phyloP scores from a whole-genome alignment of 2,888 invertebrate genomes.

The Noctuana brunneofusca region DNA sequence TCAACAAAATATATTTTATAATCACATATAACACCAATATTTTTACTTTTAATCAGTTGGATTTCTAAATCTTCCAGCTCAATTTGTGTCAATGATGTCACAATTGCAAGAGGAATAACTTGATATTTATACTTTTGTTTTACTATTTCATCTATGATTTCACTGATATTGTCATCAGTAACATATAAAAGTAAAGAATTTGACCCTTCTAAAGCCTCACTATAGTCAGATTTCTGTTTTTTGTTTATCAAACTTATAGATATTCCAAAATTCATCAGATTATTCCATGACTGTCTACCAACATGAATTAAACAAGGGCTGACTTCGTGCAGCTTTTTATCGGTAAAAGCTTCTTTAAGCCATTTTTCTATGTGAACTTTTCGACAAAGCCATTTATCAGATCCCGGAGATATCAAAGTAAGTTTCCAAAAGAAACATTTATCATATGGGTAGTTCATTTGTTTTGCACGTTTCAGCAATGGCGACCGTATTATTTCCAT shows the following conservation, averaged over 20 bases:
- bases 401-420: slow-evolving; percentile 81
- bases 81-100: slow-evolving; percentile 55
- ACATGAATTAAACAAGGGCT: slow-evolving; percentile 66
- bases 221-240: slow-evolving; percentile 45
- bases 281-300: slow-evolving; percentile 73
- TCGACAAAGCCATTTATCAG: slow-evolving; percentile 66
- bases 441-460: slow-evolving; percentile 69
- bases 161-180: slow-evolving; percentile 55
- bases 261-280: slow-evolving; percentile 74
- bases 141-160: slow-evolving; percentile 58
- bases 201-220: slow-evolving; percentile 70
- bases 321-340: slow-evolving; percentile 59
- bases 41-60: slow-evolving; percentile 50
- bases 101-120: slow-evolving; percentile 66
- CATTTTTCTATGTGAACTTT: slow-evolving; percentile 75
- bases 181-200: slow-evolving; percentile 69
- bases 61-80: slow-evolving; percentile 50
- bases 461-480: slow-evolving; percentile 74
- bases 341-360: slow-evolving; percentile 72
- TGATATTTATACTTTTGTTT: slow-evolving; percentile 69
- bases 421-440: slow-evolving; percentile 84
- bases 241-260: slow-evolving; percentile 65
- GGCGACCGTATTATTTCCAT: slow-evolving; percentile 74
- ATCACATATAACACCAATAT: slow-evolving; percentile 59
- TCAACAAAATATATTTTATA: slow-evolving; percentile 64